A percentile compares a stretch with the other conserved stretches of the same genome.
Evolutionary conservation across 2,797 vertebrate species (phyloP).

Genomic region (Leptatherina wallacei): DNA sequence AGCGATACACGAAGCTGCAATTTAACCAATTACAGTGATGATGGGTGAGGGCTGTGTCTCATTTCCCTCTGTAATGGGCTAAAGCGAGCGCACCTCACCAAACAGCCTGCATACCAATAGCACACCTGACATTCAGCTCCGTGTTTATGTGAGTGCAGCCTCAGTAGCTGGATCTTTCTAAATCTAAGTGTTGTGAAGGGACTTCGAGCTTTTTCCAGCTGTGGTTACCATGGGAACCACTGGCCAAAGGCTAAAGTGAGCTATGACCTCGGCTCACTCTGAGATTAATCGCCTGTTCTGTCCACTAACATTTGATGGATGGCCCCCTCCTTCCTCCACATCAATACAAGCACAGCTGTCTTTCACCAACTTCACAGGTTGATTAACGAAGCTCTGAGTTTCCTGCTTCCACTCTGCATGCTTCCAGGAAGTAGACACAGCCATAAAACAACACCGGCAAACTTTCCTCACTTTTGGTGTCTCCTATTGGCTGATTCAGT

Average conservation of each 20-base stretch:
- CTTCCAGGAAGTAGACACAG: no score
- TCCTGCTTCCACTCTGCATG: background rate
- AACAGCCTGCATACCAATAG: constrained; percentile 45
- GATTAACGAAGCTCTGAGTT: constrained; percentile 22
- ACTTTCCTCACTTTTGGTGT: no score
- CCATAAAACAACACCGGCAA: no score
- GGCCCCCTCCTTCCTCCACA: constrained; percentile 4
- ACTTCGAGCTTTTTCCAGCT: constrained; percentile 32
- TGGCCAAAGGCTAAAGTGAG: constrained; percentile 24
- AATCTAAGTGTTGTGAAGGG: background rate
- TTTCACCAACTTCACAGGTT: constrained; percentile 2
- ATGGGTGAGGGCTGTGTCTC: constrained; percentile 53
- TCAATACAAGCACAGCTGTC: constrained; percentile 26
- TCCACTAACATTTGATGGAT: constrained; percentile 3
- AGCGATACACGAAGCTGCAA: constrained; percentile 36
- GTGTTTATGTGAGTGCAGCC: constrained; percentile 3
- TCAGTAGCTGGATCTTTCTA: background rate
- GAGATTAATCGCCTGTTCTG: constrained; percentile 40
- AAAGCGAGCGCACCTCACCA: constrained; percentile 41
- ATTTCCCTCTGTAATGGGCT: constrained; percentile 52
- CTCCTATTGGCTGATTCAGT: no score
- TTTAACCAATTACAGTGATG: constrained; percentile 68
- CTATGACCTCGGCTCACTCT: constrained; percentile 26
- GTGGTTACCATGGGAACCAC: constrained; percentile 44
- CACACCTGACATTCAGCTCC: constrained; percentile 40